These are phyloP conservation scores for Drosophila stalkeri DNA, from an alignment of 2,888 invertebrate genomes.

Conservation along the genomic window DNA sequence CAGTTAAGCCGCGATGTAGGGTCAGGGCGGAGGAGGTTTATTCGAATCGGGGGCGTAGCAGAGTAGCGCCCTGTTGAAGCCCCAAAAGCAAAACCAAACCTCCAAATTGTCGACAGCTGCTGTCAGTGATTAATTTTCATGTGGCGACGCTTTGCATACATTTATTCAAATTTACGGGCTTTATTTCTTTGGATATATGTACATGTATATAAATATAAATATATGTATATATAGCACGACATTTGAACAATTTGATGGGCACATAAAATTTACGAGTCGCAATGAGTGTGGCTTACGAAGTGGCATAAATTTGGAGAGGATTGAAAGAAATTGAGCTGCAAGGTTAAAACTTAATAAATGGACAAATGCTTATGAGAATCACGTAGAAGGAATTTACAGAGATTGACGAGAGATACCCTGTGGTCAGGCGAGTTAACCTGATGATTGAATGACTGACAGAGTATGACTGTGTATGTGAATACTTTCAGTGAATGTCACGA, in stretches of 20 bases:
- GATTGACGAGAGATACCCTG: constrained; percentile 6
- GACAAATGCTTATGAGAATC: constrained; percentile 14
- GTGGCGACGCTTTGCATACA: constrained; percentile 49
- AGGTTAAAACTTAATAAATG: constrained; percentile 31
- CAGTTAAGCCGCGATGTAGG: not conserved
- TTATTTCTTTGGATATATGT: constrained; percentile 13
- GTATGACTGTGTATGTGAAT: not conserved
- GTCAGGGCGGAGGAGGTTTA: not conserved
- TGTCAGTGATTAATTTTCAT: constrained; percentile 64
- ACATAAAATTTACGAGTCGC: constrained; percentile 48
- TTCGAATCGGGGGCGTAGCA: not conserved
- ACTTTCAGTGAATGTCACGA: not conserved
- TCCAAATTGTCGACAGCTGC: constrained; percentile 52
- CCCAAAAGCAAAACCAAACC: constrained; percentile 34
- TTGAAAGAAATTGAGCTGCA: constrained; percentile 48
- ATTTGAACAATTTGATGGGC: constrained; percentile 40
- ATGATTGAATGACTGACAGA: not conserved
- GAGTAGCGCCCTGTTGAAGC: constrained; percentile 11
- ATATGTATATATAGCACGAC: constrained; percentile 26
- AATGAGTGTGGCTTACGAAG: constrained; percentile 37
- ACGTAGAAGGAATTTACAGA: constrained; percentile 1
- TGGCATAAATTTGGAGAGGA: constrained; percentile 20
- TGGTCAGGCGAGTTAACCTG: not conserved
- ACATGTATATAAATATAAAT: not conserved
- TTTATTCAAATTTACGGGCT: constrained; percentile 51